Conservation (phyloP, 1,140 invertebrate genomes). For the Eufriesea mexicana region DNA sequence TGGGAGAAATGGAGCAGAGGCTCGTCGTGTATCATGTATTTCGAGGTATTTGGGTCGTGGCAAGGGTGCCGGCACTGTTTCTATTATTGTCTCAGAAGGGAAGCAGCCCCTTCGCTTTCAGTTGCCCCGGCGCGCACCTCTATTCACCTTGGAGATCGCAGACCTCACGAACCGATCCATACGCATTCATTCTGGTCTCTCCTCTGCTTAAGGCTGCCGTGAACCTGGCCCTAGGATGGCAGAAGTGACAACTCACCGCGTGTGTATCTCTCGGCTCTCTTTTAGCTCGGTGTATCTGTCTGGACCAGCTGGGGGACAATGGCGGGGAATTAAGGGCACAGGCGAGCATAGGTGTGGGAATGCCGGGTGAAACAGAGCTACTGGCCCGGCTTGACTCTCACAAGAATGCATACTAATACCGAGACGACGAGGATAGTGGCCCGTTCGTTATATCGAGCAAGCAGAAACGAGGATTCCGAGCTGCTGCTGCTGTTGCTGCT, state of each 20-base stretch:
- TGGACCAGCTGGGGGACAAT: slow-evolving; percentile 65
- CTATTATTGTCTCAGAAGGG: slow-evolving; percentile 80
- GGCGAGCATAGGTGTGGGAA: slow-evolving; percentile 65
- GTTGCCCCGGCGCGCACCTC: not conserved
- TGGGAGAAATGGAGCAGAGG: slow-evolving; percentile 51
- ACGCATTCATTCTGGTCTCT: slow-evolving; percentile 36
- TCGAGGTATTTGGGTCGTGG: slow-evolving; percentile 71
- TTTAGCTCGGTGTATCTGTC: slow-evolving; percentile 48
- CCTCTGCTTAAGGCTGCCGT: not conserved
- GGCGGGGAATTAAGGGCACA: slow-evolving; percentile 68
- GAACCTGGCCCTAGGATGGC: not conserved
- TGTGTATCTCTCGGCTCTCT: slow-evolving; percentile 31
- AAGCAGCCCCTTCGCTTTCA: slow-evolving; percentile 45
- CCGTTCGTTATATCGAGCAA: slow-evolving; percentile 22
- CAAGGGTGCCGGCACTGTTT: slow-evolving; percentile 75
- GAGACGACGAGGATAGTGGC: not conserved
- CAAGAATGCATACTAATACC: slow-evolving; percentile 55
- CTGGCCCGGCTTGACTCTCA: slow-evolving; percentile 28
- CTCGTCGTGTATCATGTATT: slow-evolving; percentile 76
- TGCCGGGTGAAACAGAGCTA: slow-evolving; percentile 54
- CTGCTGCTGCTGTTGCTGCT: no score
- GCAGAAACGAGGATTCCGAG: slow-evolving; percentile 8
- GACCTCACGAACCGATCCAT: slow-evolving; percentile 40
- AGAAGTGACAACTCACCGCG: slow-evolving; percentile 57
- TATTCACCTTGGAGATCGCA: slow-evolving; percentile 25